Percentiles rank a stretch among this genome's conserved stretches.
These are phyloP conservation scores for Drosophila tripunctata DNA, from an alignment of 2,888 invertebrate genomes.

Conservation along the genomic window DNA sequence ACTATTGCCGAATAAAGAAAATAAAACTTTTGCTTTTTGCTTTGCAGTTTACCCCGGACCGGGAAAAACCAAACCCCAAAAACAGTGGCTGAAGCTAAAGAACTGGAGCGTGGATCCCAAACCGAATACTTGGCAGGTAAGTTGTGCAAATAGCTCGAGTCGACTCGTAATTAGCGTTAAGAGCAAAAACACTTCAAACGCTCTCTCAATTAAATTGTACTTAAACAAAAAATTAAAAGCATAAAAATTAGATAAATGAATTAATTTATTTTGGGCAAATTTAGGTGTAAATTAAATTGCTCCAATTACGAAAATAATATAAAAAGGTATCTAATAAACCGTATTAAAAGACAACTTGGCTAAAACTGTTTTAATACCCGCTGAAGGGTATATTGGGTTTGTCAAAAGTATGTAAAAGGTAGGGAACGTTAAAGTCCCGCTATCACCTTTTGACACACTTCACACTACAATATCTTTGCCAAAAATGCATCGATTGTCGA, in stretches of 20 bases:
- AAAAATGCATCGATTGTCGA: too few species aligned
- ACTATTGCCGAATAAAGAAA: constrained; percentile 48
- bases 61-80: constrained; percentile 5
- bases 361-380: too few species aligned
- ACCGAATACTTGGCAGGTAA: constrained; percentile 68
- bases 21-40: constrained; percentile 50
- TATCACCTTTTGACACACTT: too few species aligned
- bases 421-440: too few species aligned
- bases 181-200: constrained; percentile 31
- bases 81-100: constrained; percentile 16
- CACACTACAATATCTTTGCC: too few species aligned
- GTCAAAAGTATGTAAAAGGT: too few species aligned
- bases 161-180: constrained; percentile 53
- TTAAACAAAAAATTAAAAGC: constrained; percentile 1
- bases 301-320: background rate
- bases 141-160: constrained; percentile 61
- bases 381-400: too few species aligned
- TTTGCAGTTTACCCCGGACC: constrained; percentile 41
- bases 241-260: background rate
- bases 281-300: background rate
- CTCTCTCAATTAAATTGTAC: constrained; percentile 15
- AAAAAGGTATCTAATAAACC: background rate
- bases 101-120: constrained; percentile 63
- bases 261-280: background rate
- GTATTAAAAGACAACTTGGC: too few species aligned